Evolutionary conservation across 2,888 invertebrate genomes (phyloP), one percentile per base, ranked within the genome.

Genomic region (Acronicta leporina): DNA sequence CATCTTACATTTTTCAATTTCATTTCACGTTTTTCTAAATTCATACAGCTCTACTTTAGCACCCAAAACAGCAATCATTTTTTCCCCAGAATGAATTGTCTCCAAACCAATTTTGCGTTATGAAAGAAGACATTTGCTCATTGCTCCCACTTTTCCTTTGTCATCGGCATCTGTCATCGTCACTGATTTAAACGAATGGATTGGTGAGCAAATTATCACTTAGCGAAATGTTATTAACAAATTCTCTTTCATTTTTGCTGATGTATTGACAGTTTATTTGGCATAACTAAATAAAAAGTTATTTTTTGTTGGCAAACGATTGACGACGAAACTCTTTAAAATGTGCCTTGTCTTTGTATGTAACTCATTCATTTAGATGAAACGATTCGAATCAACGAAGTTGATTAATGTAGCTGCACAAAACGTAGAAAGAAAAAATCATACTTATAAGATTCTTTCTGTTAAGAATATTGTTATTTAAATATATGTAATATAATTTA

Each of bases 91-190:
- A 84, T 78, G 85, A 89, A 92, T 91, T 87, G 91, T 88, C 85
- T 87, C 84, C 84, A 77, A 87, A 89, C 88, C 92, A 91, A 92
- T 92, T 92, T 89, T 78, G 82, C 87, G 82, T 91, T 91, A 92
- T 93, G 89, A 92, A 91, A 88, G 88, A 86, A 85, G 84, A 86
- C 88, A 90, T 93, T 92, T 91, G 89, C 89, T 92, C 92, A 93
- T 92, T 91, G 85, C 89, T 85, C 77, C 83, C 85, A 86, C 86
- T 89, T 90, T 88, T 85, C 88, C 87, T 88, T 91, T 90, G 87
- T 89, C 80, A 74, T 68, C 77, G 66, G 80, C 86, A 89, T 89
- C 88, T 88, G 87, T 88, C 88, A 87, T 85, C 84, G 80, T 86
- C 87, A 82, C 75, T 79, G 82, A 84, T 85, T 87, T 80, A 66